Evolutionary conservation across 1,140 invertebrate genomes (phyloP).

Genomic region (Andricus grossulariae): DNA sequence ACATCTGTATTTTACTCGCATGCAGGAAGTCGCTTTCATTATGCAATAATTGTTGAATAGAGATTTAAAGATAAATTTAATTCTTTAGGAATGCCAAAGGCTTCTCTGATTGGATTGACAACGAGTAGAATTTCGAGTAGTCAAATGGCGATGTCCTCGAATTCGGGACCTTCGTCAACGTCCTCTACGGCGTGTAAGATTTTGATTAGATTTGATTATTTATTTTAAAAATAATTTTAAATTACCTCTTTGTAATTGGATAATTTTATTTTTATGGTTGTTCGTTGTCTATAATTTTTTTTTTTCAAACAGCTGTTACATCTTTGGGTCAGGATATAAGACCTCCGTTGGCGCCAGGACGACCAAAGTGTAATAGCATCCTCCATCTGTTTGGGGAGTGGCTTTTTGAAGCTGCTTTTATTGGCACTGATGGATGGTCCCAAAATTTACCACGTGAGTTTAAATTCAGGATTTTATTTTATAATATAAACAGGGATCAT

Average conservation of each 20-base stretch:
- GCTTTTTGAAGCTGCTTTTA: conserved; percentile 96
- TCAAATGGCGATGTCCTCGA: conserved; percentile 82
- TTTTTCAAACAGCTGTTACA: conserved; percentile 70
- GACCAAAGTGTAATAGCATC: conserved; percentile 95
- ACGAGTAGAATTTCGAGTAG: conserved; percentile 81
- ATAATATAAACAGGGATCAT: background rate
- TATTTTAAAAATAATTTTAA: background rate
- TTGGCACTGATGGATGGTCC: conserved; percentile 83
- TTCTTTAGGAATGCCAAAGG: conserved; percentile 84
- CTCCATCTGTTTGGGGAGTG: conserved; percentile 97
- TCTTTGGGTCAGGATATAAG: conserved; percentile 78
- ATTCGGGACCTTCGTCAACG: conserved; percentile 82
- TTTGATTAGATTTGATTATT: conserved; percentile 15
- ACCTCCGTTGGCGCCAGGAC: conserved; percentile 82
- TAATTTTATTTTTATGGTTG: conserved; percentile 12
- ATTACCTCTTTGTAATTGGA: background rate
- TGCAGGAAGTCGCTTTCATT: background rate
- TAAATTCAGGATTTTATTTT: conserved; percentile 46
- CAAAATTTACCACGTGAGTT: conserved; percentile 77
- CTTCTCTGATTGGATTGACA: conserved; percentile 86
- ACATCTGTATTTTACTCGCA: background rate
- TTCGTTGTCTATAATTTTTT: conserved; percentile 36
- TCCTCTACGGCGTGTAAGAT: conserved; percentile 81
- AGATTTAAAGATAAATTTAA: conserved; percentile 28
- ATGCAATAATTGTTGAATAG: conserved; percentile 14